phyloP scores from a whole-genome alignment of 2,797 vertebrate species.

The Rhinogobio ventralis region DNA sequence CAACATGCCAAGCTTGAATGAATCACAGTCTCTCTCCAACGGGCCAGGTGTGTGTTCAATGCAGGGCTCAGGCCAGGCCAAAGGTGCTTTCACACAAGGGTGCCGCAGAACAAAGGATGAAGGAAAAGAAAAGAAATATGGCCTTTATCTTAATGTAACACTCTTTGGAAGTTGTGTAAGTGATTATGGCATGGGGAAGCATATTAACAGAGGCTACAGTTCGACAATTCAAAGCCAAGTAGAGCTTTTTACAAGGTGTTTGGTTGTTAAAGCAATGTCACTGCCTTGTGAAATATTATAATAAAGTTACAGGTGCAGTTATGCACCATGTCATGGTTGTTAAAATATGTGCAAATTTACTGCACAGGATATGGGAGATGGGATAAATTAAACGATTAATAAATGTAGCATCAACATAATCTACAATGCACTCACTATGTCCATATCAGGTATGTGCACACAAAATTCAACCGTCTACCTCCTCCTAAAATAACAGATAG shows the following conservation, averaged over 20 bases:
- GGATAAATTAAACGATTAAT: not conserved
- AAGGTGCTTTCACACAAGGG: constrained; percentile 51
- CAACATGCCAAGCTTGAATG: constrained; percentile 38
- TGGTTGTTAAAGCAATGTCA: constrained; percentile 55
- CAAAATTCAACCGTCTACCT: not conserved
- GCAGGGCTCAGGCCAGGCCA: constrained; percentile 37
- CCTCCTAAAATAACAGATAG: not conserved
- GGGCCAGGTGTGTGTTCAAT: constrained; percentile 38
- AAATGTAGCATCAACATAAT: not conserved
- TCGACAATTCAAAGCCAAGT: constrained; percentile 30
- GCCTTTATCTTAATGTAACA: not conserved
- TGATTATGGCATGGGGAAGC: constrained; percentile 40
- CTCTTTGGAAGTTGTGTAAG: constrained; percentile 29
- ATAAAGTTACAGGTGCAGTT: constrained; percentile 54
- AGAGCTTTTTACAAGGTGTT: constrained; percentile 57
- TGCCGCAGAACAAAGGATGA: constrained; percentile 28
- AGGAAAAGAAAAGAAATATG: constrained; percentile 18
- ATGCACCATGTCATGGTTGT: constrained; percentile 19
- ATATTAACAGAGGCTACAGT: constrained; percentile 31
- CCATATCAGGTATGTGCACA: not conserved
- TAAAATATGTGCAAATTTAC: constrained; percentile 44
- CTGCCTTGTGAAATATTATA: constrained; percentile 40
- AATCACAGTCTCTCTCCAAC: constrained; percentile 18
- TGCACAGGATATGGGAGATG: not conserved
- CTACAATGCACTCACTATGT: not conserved